Percentiles rank a stretch among this genome's conserved stretches.
Conservation (phyloP, 2,113 vertebrate species). For the Globicephala melas region DNA sequence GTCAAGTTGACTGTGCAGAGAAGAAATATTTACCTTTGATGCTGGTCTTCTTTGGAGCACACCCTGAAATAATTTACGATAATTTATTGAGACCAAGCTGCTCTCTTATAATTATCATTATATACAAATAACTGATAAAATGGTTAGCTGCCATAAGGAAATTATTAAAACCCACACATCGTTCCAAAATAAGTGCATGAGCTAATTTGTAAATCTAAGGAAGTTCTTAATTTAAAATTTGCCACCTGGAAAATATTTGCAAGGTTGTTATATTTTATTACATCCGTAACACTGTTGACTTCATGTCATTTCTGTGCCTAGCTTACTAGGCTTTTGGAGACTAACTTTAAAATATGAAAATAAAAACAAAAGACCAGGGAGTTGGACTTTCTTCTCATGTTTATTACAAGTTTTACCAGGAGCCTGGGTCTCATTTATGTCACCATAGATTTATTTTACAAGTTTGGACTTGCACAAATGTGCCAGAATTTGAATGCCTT, state of each 20-base stretch:
- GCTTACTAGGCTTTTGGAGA: constrained; percentile 27
- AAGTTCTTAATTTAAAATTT: neutral
- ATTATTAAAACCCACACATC: neutral
- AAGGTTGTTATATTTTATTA: neutral
- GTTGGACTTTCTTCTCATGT: neutral
- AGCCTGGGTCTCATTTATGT: constrained; percentile 63
- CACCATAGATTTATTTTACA: constrained; percentile 69
- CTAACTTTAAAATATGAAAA: constrained; percentile 34
- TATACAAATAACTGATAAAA: constrained; percentile 1
- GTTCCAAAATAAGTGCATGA: neutral
- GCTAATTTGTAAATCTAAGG: neutral
- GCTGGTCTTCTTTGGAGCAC: neutral
- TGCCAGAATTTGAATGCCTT: constrained; percentile 65
- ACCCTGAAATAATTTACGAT: neutral
- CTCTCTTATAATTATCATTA: neutral
- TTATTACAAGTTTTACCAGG: constrained; percentile 55
- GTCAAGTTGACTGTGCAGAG: neutral
- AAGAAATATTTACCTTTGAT: neutral
- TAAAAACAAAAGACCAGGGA: neutral
- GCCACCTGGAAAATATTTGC: neutral
- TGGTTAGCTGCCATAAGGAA: neutral
- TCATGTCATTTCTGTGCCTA: neutral
- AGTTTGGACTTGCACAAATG: constrained; percentile 50
- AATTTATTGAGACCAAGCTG: neutral
- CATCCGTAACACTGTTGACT: neutral